Conservation (phyloP, 2,113 vertebrate genomes). For the Thamnaconus septentrionalis region DNA sequence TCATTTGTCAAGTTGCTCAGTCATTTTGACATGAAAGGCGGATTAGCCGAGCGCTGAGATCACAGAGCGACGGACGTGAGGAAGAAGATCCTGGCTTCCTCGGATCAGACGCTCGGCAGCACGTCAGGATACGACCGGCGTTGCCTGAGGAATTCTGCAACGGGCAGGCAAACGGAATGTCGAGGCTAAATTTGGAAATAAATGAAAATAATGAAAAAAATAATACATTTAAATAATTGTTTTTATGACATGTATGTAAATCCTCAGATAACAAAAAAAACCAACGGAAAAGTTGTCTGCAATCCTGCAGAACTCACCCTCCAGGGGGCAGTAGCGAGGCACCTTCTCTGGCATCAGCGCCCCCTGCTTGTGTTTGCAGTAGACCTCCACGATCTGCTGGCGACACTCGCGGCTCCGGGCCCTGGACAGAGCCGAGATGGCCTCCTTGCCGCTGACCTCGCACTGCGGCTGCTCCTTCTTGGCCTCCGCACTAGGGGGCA, state of each 20-base stretch:
- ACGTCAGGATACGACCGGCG: no score
- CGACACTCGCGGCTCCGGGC: constrained; percentile 84
- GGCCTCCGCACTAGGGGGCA: constrained; percentile 41
- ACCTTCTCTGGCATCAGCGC: constrained; percentile 88
- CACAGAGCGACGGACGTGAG: neutral
- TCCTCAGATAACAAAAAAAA: neutral
- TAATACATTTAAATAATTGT: no score
- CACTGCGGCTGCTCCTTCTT: constrained; percentile 78
- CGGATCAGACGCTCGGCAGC: no score
- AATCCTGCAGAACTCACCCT: constrained; percentile 75
- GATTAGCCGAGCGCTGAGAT: neutral
- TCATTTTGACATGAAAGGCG: neutral
- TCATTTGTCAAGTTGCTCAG: constrained; percentile 36
- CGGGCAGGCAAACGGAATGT: no score
- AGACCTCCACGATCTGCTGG: constrained; percentile 84
- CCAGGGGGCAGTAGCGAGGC: constrained; percentile 82
- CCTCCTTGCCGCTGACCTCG: constrained; percentile 90
- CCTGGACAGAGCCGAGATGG: constrained; percentile 86
- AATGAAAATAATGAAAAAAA: no score
- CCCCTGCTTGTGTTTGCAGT: constrained; percentile 84
- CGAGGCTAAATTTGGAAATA: no score
- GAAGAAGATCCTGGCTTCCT: no score
- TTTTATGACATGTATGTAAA: neutral
- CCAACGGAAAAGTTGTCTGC: neutral
- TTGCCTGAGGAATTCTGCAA: no score